Percentiles rank a stretch among this genome's conserved stretches.
Conservation (phyloP, 2,797 vertebrate species). For the Brachymystax lenok region DNA sequence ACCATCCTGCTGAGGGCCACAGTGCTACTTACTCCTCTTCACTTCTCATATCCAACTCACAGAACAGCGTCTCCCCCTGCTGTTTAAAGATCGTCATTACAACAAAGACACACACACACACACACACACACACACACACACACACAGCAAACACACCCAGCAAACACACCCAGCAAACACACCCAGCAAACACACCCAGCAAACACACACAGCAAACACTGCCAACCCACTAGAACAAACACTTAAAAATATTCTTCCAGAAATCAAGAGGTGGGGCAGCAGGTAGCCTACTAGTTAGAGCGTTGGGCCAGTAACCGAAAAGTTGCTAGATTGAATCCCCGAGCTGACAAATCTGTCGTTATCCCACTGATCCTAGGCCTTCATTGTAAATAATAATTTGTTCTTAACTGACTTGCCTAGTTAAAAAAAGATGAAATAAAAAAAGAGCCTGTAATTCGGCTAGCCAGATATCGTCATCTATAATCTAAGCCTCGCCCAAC, state of each 20-base stretch:
- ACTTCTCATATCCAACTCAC: neutral
- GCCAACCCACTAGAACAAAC: too few species aligned
- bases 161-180: neutral
- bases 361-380: too few species aligned
- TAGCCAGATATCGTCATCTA: neutral
- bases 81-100: slow-evolving; percentile 15
- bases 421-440: too few species aligned
- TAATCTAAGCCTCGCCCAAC: neutral
- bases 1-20: neutral
- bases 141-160: neutral
- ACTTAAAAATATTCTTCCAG: too few species aligned
- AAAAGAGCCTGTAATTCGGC: too few species aligned
- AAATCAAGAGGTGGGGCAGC: too few species aligned
- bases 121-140: slow-evolving; percentile 9
- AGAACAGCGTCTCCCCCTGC: slow-evolving; percentile 17
- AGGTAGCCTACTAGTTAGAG: too few species aligned
- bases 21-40: neutral
- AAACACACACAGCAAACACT: neutral
- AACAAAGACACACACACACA: neutral
- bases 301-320: too few species aligned
- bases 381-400: too few species aligned
- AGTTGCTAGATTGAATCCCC: too few species aligned
- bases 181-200: neutral
- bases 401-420: too few species aligned
- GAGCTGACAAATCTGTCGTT: too few species aligned